Percentiles rank a stretch among this genome's conserved stretches.
Conservation (phyloP, 2,113 vertebrate species). For the Promerops cafer region DNA sequence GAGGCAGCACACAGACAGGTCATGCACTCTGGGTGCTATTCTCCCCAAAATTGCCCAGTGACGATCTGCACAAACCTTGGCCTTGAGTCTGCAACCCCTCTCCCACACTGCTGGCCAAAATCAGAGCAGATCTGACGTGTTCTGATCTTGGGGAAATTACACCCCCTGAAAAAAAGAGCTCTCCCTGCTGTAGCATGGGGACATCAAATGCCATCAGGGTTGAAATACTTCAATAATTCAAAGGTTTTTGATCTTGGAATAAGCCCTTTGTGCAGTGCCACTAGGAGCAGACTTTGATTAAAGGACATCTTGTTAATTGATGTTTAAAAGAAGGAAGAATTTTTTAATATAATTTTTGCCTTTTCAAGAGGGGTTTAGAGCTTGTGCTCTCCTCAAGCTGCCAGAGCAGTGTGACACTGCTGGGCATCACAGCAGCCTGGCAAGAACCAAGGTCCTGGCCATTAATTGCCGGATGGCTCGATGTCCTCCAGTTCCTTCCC, state of each 20-base stretch:
- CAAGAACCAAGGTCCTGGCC: not conserved
- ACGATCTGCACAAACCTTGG: not conserved
- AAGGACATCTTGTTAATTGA: not conserved
- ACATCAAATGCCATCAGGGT: not conserved
- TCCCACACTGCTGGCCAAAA: not conserved
- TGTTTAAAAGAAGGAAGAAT: not conserved
- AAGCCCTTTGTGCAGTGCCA: not conserved
- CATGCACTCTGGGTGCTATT: not conserved
- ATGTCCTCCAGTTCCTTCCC: not conserved
- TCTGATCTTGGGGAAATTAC: not conserved
- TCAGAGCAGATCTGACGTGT: fast-evolving
- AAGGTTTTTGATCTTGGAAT: not conserved
- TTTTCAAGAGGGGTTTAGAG: not conserved
- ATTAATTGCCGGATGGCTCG: not conserved
- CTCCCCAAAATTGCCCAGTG: not conserved
- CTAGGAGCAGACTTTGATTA: not conserved
- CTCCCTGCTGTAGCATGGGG: fast-evolving
- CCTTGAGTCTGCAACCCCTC: not conserved
- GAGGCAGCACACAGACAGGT: not conserved
- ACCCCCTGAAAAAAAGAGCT: not conserved
- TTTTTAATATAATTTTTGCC: not conserved
- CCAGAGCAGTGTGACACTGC: not conserved
- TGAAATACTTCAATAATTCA: not conserved
- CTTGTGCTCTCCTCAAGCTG: not conserved
- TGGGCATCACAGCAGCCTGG: not conserved